phyloP scores from a whole-genome alignment of 2,797 vertebrate genomes.

The Diplodus sargus region DNA sequence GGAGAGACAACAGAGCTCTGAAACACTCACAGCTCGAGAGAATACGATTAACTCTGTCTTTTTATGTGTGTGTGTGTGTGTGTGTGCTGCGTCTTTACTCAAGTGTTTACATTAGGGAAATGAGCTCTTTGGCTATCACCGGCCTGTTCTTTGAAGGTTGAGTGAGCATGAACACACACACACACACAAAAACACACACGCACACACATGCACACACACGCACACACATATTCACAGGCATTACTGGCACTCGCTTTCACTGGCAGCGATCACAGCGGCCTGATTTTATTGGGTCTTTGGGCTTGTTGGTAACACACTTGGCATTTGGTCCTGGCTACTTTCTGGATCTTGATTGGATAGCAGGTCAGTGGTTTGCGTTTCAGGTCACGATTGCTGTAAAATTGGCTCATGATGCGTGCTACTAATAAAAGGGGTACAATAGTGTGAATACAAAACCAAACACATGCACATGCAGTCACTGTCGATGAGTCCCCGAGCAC shows the following conservation, averaged over 20 bases:
- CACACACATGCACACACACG: constrained; percentile 30
- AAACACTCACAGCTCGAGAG: constrained; percentile 64
- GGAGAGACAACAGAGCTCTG: constrained; percentile 56
- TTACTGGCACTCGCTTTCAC: constrained; percentile 30
- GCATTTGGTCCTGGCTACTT: constrained; percentile 43
- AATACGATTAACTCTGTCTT: constrained; percentile 66
- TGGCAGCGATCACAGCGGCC: constrained; percentile 50
- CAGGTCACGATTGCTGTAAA: constrained; percentile 38
- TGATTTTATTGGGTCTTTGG: constrained; percentile 59
- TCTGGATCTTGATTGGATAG: constrained; percentile 49
- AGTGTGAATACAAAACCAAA: constrained; percentile 35
- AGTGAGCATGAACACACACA: constrained; percentile 54
- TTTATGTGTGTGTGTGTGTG: constrained; percentile 24
- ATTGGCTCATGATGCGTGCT: constrained; percentile 4
- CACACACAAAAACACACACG: constrained; percentile 35
- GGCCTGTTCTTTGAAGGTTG: constrained; percentile 62
- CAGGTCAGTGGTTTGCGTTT: constrained; percentile 30
- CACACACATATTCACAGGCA: constrained; percentile 31
- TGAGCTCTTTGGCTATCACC: constrained; percentile 67
- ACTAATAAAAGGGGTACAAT: background rate
- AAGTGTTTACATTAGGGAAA: constrained; percentile 77
- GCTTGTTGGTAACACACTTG: constrained; percentile 46
- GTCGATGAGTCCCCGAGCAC: constrained; percentile 46
- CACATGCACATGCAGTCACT: constrained; percentile 29
- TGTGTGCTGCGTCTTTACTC: constrained; percentile 39